Conservation (phyloP, 2,113 vertebrate species). For the Australoheros scitulus region DNA sequence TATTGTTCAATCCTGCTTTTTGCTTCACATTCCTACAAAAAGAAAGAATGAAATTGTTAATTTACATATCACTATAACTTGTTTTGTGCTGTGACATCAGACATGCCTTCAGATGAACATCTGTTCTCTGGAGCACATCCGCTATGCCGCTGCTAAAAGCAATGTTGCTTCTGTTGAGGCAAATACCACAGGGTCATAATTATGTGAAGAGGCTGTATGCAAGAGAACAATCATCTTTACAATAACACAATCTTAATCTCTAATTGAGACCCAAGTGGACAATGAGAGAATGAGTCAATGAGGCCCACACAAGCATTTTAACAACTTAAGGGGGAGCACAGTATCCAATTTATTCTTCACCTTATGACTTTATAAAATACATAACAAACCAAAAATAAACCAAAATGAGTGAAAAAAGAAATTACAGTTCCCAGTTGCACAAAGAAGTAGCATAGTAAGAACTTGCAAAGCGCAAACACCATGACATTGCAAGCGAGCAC, state of each 20-base stretch:
- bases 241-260: background rate
- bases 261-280: slow-evolving; percentile 10
- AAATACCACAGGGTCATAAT: background rate
- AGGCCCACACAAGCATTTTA: background rate
- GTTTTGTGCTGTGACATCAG: background rate
- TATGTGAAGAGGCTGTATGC: background rate
- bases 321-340: accelerated
- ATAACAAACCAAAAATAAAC: background rate
- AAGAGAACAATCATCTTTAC: slow-evolving; percentile 6
- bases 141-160: background rate
- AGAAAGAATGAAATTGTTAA: background rate
- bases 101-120: slow-evolving; percentile 10
- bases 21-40: background rate
- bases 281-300: background rate
- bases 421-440: background rate
- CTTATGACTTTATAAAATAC: background rate
- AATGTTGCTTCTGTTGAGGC: background rate
- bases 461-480: background rate
- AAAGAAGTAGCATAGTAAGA: background rate
- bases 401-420: background rate
- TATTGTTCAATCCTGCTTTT: background rate
- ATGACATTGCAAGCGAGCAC: background rate
- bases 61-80: background rate
- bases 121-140: background rate
- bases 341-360: background rate